Evolutionary conservation across 2,113 vertebrate genomes (phyloP), one percentile per base, ranked within the genome.

Genomic region (Pogona vitticeps): DNA sequence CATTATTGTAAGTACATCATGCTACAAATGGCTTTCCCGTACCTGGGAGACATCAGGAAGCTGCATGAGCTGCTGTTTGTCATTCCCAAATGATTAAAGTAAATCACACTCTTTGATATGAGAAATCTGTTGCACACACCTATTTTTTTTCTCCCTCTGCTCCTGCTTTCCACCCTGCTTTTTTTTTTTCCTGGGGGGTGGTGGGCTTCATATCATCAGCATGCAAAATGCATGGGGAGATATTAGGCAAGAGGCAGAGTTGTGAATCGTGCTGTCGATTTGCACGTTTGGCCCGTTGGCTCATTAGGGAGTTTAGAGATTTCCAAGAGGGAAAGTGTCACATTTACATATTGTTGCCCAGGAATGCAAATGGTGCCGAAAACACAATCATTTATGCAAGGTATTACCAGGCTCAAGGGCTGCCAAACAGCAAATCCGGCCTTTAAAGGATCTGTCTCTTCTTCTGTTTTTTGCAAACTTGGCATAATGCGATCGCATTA

Each of bases 181-280:
- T 95, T 89, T 90, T 17, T n/a, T 13, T 78, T n/a, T 33, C 6
- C 2, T 42, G 20, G 38, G 20, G 10, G 8, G 38, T 7, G 13
- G 21, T 36, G 40, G 26, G 88, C n/a, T n/a, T 83, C 89, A 81
- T 0, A 0, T 95, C 91, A 96, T 96, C 88, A 96, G 96, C 94
- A 95, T 95, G 92, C 92, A 96, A 96, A 96, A 93, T 91, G 93
- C 46, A 88, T 90, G 94, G 95, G 95, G 90, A 95, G 94, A 95
- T 95, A 95, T 93, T 94, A 95, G 95, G 90, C 76, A 85, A 84
- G 89, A 93, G 73, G 82, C 81, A 85, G 56, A 83, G 84, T 52
- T 78, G 81, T 95, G 94, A 93, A 94, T 95, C 91, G 94, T 91
- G 88, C 94, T 84, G 79, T 94, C 89, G 91, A 93, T 95, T 95